These are phyloP conservation scores for Umimayanthus kanabou DNA, from an alignment of 92 coral and sea anemone genomes.

Conservation along the genomic window DNA sequence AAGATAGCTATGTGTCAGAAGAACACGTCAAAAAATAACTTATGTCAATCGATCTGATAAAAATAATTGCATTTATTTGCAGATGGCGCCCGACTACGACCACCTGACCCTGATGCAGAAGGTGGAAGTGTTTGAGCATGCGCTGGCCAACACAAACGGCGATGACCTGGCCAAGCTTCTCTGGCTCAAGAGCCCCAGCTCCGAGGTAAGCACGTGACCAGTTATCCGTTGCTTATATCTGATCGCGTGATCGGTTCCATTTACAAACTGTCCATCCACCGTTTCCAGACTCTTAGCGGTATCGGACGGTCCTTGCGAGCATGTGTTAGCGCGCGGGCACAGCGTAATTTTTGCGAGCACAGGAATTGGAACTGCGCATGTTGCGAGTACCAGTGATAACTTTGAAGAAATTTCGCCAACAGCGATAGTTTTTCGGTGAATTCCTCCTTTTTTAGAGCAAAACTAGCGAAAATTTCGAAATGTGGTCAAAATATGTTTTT, in stretches of 20 bases:
- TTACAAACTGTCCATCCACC: background rate
- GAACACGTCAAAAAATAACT: background rate
- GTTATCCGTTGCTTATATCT: background rate
- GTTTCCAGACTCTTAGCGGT: background rate
- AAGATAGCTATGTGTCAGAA: too few species aligned
- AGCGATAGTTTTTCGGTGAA: too few species aligned
- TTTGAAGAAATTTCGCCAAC: too few species aligned
- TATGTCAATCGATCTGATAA: background rate
- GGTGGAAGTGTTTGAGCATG: constrained; percentile 99
- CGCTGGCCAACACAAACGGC: constrained; percentile 96
- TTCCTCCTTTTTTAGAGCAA: too few species aligned
- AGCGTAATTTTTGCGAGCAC: too few species aligned
- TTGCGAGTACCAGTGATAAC: too few species aligned
- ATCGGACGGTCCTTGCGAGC: too few species aligned
- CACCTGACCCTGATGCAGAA: constrained; percentile 98
- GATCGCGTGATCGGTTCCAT: background rate
- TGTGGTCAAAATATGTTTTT: too few species aligned
- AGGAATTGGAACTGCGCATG: too few species aligned
- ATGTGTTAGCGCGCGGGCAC: too few species aligned
- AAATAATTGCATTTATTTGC: background rate
- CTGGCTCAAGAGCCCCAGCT: constrained; percentile 99
- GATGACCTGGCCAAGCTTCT: constrained; percentile 94
- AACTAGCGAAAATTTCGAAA: too few species aligned
- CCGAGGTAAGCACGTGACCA: constrained; percentile 64
- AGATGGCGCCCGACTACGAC: constrained; percentile 99